phyloP scores from a whole-genome alignment of 92 coral and sea anemone species.

The Phenganax stokvisi region DNA sequence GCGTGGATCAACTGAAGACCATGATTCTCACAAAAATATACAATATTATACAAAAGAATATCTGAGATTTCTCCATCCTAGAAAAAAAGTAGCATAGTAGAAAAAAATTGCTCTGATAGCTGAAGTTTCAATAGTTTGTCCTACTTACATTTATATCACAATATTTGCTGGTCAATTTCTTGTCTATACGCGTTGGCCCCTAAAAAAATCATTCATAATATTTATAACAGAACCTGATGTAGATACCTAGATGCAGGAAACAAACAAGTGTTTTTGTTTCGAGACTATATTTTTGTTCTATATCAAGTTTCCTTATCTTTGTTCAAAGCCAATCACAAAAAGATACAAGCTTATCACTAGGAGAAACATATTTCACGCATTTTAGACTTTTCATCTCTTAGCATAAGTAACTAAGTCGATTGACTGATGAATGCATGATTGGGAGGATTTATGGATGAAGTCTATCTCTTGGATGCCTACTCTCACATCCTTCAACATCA shows the following conservation, averaged over 20 bases:
- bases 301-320: no score
- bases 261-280: not conserved
- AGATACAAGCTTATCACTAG: no score
- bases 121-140: no score
- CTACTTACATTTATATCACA: conserved; percentile 92
- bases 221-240: not conserved
- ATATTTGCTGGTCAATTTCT: conserved; percentile 68
- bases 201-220: conserved; percentile 11
- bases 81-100: not conserved
- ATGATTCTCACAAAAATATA: conserved; percentile 90
- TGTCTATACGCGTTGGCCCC: conserved; percentile 55
- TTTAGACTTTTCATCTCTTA: no score
- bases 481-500: no score
- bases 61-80: conserved; percentile 97
- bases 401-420: no score
- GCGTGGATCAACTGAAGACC: conserved; percentile 72
- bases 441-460: no score
- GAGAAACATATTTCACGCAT: no score
- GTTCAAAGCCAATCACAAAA: no score
- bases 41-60: conserved; percentile 83
- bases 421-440: no score
- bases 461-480: no score
- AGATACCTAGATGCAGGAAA: not conserved
- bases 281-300: no score
- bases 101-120: not conserved